Base-by-base conservation (phyloP, 2,113 vertebrate species). In the Syngnathoides biaculeatus region DNA sequence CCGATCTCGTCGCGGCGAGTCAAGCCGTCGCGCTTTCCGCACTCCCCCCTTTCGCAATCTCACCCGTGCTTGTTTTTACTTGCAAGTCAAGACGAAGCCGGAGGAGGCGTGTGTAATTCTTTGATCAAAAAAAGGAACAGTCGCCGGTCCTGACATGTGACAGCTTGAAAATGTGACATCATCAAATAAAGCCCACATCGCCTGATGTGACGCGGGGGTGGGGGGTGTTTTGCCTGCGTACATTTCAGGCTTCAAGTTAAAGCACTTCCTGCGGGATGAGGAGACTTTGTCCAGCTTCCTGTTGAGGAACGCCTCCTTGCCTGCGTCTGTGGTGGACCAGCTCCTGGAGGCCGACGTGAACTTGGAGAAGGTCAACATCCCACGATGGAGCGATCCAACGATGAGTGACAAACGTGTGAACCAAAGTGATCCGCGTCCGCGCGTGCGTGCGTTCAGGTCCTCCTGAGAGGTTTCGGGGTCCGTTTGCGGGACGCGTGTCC, bases 251-350 rank as follows among this genome's bases (percentile, higher is more conserved):
- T 89, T 98, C 84, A 95, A 92, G 81, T 81, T 99, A 81, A 93
- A 88, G 77, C 92, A 98, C 88, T 98, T 98, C 84, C 91, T 99
- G 72, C 77, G 82, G 71, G 93, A 95, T 79, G 90, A 95, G 2
- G 96, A 98, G 86, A 95, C 92, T 0, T 89, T 99, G 75, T 93
- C 95, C 27, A 80, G 73, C 42, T 98, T 99, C 75, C 93, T 99
- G 52, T 68, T 47, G 61, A 80, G 71, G 5, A 95, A 97, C 53
- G 75, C 90, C 8, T 94, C 94, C 17, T 65, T 98, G 69, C 78
- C 94, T 2, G 78, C 84, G 20, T 53, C 89, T 15, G 26, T 73
- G 1, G 84, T 94, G 48, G 78, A 91, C 40, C 89, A 90, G 58
- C 88, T 98, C 58, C 73, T 92, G 60, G 86, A 90, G 15, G 93